These are phyloP conservation scores for Cydia splendana DNA, from an alignment of 1,140 invertebrate species.

Conservation along the genomic window DNA sequence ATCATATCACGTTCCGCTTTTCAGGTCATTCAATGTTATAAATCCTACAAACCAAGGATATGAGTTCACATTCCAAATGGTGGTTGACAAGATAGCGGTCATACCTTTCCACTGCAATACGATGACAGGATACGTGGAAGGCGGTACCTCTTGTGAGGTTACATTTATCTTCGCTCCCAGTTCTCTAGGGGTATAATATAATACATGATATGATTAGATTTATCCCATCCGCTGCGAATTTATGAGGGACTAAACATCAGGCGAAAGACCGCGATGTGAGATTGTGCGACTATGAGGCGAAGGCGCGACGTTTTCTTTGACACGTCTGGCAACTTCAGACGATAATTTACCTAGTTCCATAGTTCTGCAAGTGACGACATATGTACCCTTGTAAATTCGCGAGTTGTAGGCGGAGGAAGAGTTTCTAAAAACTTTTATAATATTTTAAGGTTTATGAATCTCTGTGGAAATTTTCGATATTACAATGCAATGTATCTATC, in stretches of 20 bases:
- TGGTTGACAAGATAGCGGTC: constrained; percentile 60
- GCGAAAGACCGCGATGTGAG: neutral
- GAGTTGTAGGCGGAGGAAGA: too few species aligned
- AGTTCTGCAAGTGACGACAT: too few species aligned
- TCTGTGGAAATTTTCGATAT: constrained; percentile 69
- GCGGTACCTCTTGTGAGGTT: constrained; percentile 64
- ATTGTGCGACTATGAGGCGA: neutral
- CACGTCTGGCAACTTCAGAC: neutral
- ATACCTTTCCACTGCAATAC: constrained; percentile 68
- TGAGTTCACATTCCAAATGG: constrained; percentile 71
- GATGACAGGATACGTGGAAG: constrained; percentile 67
- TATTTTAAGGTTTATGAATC: constrained; percentile 65
- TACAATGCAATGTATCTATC: constrained; percentile 51
- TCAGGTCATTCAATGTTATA: constrained; percentile 63
- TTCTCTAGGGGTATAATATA: constrained; percentile 55
- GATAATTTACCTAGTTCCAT: too few species aligned
- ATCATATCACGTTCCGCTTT: constrained; percentile 27
- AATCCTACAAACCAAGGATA: constrained; percentile 69
- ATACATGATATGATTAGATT: constrained; percentile 2
- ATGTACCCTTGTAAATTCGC: too few species aligned
- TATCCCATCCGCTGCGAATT: constrained; percentile 5
- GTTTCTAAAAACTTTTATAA: constrained; percentile 10
- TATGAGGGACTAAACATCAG: neutral
- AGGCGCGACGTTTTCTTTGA: neutral
- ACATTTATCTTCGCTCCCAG: constrained; percentile 71